These are phyloP conservation scores for Ochropleura plecta DNA, from an alignment of 2,888 invertebrate genomes.

Conservation along the genomic window DNA sequence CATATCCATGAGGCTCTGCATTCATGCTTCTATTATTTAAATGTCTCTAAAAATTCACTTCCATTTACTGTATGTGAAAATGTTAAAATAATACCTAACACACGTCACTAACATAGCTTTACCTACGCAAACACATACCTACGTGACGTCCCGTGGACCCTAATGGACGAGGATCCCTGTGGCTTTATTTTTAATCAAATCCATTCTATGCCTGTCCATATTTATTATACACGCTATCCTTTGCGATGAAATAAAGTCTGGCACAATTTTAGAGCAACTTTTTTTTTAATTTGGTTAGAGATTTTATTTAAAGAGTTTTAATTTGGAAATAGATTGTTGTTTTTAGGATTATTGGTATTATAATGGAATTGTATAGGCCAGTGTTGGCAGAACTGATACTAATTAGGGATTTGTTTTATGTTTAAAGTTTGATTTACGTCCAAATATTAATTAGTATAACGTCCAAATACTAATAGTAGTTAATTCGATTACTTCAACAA, in stretches of 20 bases:
- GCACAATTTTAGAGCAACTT: slow-evolving; percentile 26
- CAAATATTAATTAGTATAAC: neutral
- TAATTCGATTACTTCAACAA: no score
- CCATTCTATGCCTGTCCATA: slow-evolving; percentile 50
- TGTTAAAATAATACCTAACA: neutral
- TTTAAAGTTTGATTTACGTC: neutral
- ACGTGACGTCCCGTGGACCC: slow-evolving; percentile 65
- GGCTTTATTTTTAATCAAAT: slow-evolving; percentile 74
- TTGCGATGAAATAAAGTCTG: slow-evolving; percentile 39
- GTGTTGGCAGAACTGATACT: slow-evolving; percentile 11
- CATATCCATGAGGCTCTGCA: neutral
- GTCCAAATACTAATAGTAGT: neutral
- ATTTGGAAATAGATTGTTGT: slow-evolving; percentile 10
- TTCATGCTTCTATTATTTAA: neutral
- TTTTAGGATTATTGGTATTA: slow-evolving; percentile 25
- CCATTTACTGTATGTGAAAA: neutral
- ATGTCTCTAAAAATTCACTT: neutral
- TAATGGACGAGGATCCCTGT: slow-evolving; percentile 73
- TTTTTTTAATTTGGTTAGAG: slow-evolving; percentile 28
- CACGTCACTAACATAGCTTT: slow-evolving; percentile 8
- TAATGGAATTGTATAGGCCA: slow-evolving; percentile 1
- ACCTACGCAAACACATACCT: slow-evolving; percentile 7
- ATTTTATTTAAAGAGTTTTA: slow-evolving; percentile 18
- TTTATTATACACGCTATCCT: slow-evolving; percentile 39
- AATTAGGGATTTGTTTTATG: neutral